phyloP scores from a whole-genome alignment of 2,113 vertebrate genomes.

The Dromas ardeola region DNA sequence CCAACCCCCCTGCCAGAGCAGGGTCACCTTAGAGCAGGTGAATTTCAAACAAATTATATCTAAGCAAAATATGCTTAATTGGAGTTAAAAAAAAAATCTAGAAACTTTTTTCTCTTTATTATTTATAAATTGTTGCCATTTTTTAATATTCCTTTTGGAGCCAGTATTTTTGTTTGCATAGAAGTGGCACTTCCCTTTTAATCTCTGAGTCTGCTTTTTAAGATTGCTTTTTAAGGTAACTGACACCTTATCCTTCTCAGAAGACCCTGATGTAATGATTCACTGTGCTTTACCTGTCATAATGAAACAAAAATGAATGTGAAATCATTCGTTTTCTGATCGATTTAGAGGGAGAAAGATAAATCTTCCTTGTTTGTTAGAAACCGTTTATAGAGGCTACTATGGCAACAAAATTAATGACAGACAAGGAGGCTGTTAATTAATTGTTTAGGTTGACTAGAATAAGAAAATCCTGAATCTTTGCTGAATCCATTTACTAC shows the following conservation, averaged over 20 bases:
- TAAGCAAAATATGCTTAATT: not conserved
- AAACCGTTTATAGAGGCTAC: slow-evolving; percentile 27
- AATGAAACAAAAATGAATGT: slow-evolving; percentile 14
- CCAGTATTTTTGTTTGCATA: not conserved
- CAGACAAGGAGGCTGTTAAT: slow-evolving; percentile 46
- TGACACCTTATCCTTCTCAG: not conserved
- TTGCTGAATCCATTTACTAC: not conserved
- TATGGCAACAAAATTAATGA: slow-evolving; percentile 61
- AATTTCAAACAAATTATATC: too few relatives aligned
- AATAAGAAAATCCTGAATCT: slow-evolving; percentile 31
- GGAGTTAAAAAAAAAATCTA: not conserved
- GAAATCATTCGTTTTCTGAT: slow-evolving; percentile 22
- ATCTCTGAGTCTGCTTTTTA: not conserved
- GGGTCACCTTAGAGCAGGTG: too few relatives aligned
- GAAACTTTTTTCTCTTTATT: not conserved
- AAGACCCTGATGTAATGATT: slow-evolving; percentile 9
- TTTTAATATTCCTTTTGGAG: not conserved
- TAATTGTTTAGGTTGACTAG: slow-evolving; percentile 40
- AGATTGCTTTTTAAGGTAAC: not conserved
- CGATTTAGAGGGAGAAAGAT: not conserved
- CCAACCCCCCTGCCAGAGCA: too few relatives aligned
- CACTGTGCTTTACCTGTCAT: slow-evolving; percentile 32
- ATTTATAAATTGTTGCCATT: not conserved
- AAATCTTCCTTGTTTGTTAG: slow-evolving; percentile 33
- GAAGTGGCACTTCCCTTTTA: not conserved